A percentile compares a stretch with the other conserved stretches of the same genome.
These are phyloP conservation scores for Aradophagus sp. DNA, from an alignment of 1,140 invertebrate species.

Conservation along the genomic window DNA sequence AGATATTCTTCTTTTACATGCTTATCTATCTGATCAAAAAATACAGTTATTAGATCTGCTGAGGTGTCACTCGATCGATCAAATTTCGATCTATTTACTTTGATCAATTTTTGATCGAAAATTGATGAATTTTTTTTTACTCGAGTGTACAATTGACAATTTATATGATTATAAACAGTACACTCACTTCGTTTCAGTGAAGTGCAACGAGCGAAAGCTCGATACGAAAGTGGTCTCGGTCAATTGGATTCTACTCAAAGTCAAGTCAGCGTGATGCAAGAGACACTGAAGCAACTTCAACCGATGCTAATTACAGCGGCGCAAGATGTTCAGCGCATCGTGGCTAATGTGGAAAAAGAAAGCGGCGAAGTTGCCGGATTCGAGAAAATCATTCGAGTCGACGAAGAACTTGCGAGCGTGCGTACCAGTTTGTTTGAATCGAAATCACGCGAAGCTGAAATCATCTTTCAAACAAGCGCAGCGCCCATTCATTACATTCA, in stretches of 20 bases:
- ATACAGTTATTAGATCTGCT: neutral
- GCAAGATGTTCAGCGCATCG: constrained; percentile 86
- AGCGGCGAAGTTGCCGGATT: constrained; percentile 88
- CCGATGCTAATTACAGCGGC: constrained; percentile 91
- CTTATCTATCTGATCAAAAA: too few relatives aligned
- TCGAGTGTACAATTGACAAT: too few relatives aligned
- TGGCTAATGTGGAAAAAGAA: constrained; percentile 87
- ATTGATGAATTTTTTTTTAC: too few relatives aligned
- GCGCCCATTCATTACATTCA: too few relatives aligned
- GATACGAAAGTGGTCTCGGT: constrained; percentile 91
- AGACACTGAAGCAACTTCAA: constrained; percentile 88
- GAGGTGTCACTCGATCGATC: too few relatives aligned
- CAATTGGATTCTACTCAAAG: constrained; percentile 88
- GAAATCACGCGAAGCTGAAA: too few relatives aligned
- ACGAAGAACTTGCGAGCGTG: constrained; percentile 78
- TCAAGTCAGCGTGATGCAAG: constrained; percentile 90
- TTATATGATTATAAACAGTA: too few relatives aligned
- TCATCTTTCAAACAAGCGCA: too few relatives aligned
- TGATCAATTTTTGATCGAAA: too few relatives aligned
- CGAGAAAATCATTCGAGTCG: constrained; percentile 79
- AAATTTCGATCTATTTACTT: too few relatives aligned
- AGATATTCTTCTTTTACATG: too few relatives aligned
- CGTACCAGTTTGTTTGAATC: constrained; percentile 5
- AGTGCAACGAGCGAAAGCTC: constrained; percentile 79
- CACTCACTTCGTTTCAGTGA: too few relatives aligned